Base-by-base conservation (phyloP, 2,113 vertebrate genomes). In the Alethe diademata region DNA sequence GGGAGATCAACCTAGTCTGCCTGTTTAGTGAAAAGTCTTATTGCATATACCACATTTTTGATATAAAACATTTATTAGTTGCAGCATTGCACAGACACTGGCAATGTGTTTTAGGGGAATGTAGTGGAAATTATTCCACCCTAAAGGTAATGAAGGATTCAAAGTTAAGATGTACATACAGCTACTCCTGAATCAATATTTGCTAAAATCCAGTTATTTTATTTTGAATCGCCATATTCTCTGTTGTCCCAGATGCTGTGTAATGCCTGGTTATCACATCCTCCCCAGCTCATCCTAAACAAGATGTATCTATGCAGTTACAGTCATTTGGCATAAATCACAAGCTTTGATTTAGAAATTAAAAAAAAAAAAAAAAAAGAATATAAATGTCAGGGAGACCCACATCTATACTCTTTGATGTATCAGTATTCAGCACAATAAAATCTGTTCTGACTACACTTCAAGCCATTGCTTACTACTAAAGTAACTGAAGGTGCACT, bases 301-400 rank as follows among this genome's bases (percentile, higher is more conserved):
- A 20, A 35, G 0, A 1, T 4, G 1, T 11, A 13, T 19, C 43
- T 74, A 48, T 43, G 45, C n/a, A 85, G 25, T 31, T 64, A n/a
- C 1, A 76, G 29, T 9, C 0, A 66, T 53, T 31, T 62, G 28
- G 11, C 29, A 88, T 50, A 58, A 85, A 86, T 57, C 20, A 17
- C 3, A 54, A 75, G 35, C 12, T 57, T 78, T 53, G 11, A 53
- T 56, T 64, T 64, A 35, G 23, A 14, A 45, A 64, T 20, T 24
- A 1, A 9, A 33, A 9, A 48, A 40, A 1, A 9, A 33, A 9
- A 48, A 40, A 50, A 28, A 58, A 13, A 35, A 53, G 0, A 35
- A 48, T 9, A 60, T 19, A 45, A 43, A 69, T 23, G 15, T 24
- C 38, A 81, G 78, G 40, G 53, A 78, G 18, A 88, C 18, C 14